A percentile compares a stretch with the other conserved stretches of the same genome.
These are phyloP conservation scores for Oxyruncus cristatus DNA, from an alignment of 2,113 vertebrate species.

Conservation along the genomic window DNA sequence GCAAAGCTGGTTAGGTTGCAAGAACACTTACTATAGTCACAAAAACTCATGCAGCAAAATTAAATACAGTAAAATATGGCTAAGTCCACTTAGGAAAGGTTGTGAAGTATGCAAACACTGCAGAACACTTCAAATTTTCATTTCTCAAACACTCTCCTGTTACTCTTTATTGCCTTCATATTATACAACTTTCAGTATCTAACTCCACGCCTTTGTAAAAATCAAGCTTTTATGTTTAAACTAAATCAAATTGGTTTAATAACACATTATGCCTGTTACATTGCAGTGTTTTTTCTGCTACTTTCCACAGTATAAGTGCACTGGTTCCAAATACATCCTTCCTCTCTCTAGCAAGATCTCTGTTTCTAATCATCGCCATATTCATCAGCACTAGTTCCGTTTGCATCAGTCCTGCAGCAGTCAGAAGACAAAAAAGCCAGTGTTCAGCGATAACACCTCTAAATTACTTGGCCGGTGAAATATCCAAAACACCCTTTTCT, in stretches of 20 bases:
- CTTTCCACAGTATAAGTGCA: not conserved
- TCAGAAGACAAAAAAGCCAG: not conserved
- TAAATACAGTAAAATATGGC: not conserved
- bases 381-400: not conserved
- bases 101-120: not conserved
- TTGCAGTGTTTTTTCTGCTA: not conserved
- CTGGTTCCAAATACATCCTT: not conserved
- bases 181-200: not conserved
- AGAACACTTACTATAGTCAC: not conserved
- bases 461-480: not conserved
- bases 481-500: not conserved
- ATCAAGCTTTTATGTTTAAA: not conserved
- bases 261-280: not conserved
- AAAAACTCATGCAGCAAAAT: not conserved
- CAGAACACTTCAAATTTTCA: not conserved
- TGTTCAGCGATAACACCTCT: not conserved
- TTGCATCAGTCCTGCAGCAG: not conserved
- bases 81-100: not conserved
- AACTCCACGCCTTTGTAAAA: not conserved
- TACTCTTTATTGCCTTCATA: not conserved
- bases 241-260: not conserved
- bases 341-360: not conserved
- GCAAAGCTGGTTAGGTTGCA: conserved; percentile 12
- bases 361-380: not conserved
- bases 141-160: not conserved